phyloP scores from a whole-genome alignment of 1,140 invertebrate species.

The Plutomurus gul region DNA sequence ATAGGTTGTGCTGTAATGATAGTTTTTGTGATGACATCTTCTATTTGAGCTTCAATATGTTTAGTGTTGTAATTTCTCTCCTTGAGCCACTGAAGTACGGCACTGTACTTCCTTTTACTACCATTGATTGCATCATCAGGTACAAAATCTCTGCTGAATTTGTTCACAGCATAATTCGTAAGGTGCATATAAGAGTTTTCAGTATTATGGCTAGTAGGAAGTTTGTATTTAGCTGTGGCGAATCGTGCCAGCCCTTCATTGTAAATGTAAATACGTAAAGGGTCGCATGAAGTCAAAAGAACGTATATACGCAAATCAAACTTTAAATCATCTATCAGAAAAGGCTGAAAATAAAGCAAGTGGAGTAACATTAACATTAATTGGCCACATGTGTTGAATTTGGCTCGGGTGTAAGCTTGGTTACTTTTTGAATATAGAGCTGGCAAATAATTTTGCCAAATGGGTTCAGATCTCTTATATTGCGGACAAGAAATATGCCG shows the following conservation, averaged over 20 bases:
- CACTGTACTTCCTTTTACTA: conserved; percentile 84
- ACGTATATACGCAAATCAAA: conserved; percentile 96
- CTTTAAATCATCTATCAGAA: conserved; percentile 93
- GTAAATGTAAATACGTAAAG: conserved; percentile 89
- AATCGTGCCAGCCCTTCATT: conserved; percentile 93
- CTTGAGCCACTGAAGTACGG: conserved; percentile 74
- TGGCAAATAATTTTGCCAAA: conserved; percentile 84
- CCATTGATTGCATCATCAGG: conserved; percentile 73
- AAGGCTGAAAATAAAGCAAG: conserved; percentile 64
- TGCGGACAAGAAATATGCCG: conserved; percentile 83
- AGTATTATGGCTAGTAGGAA: conserved; percentile 77
- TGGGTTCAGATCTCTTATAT: conserved; percentile 76
- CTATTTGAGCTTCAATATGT: conserved; percentile 77
- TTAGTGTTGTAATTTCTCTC: conserved; percentile 73
- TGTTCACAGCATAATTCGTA: conserved; percentile 96
- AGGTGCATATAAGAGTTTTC: conserved; percentile 93
- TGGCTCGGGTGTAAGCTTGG: neutral
- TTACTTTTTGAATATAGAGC: conserved; percentile 70
- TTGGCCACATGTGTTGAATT: no score
- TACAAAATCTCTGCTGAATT: conserved; percentile 75
- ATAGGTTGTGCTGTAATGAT: conserved; percentile 81
- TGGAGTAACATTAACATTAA: neutral
- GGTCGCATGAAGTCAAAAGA: conserved; percentile 93
- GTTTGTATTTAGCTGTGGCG: conserved; percentile 81
- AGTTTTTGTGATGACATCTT: conserved; percentile 89